These are phyloP conservation scores for Nemurella pictetii DNA, from an alignment of 2,888 invertebrate species.

Conservation along the genomic window DNA sequence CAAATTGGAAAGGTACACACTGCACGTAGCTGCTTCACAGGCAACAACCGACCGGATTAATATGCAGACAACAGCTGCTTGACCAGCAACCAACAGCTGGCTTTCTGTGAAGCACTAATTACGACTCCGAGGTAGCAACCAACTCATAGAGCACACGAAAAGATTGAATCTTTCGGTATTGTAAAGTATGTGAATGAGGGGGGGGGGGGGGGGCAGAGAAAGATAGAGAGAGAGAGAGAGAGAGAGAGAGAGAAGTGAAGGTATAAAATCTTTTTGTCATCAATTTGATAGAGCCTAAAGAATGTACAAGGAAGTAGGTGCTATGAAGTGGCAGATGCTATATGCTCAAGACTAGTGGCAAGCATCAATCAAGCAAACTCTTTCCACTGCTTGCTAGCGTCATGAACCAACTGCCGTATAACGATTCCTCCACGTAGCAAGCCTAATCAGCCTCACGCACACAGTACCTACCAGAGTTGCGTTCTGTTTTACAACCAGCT, in stretches of 20 bases:
- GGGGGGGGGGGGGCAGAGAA: neutral
- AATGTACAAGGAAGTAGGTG: conserved; percentile 23
- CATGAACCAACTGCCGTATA: neutral
- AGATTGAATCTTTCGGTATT: neutral
- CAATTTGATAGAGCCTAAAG: conserved; percentile 34
- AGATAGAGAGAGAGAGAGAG: conserved; percentile 26
- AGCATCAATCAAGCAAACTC: conserved; percentile 24
- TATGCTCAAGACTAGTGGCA: neutral
- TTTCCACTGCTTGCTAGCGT: neutral
- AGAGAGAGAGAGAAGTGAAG: conserved; percentile 26
- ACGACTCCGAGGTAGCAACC: neutral
- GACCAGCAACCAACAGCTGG: conserved; percentile 35
- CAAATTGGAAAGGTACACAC: conserved; percentile 40
- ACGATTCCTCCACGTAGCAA: neutral
- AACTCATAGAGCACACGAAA: conserved; percentile 10
- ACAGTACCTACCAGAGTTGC: too few relatives aligned
- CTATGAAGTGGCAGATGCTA: neutral
- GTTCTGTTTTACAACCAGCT: neutral
- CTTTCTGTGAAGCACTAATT: conserved; percentile 26
- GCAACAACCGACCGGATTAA: neutral
- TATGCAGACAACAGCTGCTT: conserved; percentile 28
- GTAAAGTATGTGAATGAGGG: conserved; percentile 11
- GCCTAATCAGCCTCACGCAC: conserved; percentile 5
- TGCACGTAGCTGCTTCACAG: neutral
- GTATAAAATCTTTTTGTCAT: conserved; percentile 40